A percentile compares a stretch with the other conserved stretches of the same genome.
phyloP scores from a whole-genome alignment of 2,113 vertebrate genomes.

The Pithys albifrons region DNA sequence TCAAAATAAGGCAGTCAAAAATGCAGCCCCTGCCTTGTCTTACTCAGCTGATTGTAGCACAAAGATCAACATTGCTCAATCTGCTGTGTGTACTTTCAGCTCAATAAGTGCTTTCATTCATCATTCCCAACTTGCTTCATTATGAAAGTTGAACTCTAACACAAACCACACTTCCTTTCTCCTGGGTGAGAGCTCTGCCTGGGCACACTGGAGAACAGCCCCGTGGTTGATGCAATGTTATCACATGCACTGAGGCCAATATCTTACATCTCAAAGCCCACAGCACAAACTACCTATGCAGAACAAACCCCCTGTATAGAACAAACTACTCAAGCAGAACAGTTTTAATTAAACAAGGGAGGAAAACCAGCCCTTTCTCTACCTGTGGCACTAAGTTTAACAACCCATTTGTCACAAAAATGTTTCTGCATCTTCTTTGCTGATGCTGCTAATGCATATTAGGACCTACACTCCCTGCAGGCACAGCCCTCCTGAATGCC shows the following conservation, averaged over 20 bases:
- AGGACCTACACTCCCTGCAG: not conserved
- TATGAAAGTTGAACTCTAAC: slow-evolving; percentile 54
- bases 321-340: not conserved
- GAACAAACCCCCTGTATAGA: not conserved
- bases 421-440: not conserved
- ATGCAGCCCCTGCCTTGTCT: slow-evolving; percentile 13
- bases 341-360: slow-evolving; percentile 11
- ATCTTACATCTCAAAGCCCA: slow-evolving; percentile 24
- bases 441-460: not conserved
- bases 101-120: slow-evolving; percentile 62
- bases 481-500: not conserved
- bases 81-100: slow-evolving; percentile 42
- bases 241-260: not conserved
- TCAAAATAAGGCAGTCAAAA: not conserved
- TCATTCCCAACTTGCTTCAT: slow-evolving; percentile 58
- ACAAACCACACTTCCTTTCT: slow-evolving; percentile 62
- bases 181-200: slow-evolving; percentile 29
- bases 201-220: slow-evolving; percentile 25
- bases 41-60: slow-evolving; percentile 50
- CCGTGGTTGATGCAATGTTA: not conserved
- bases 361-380: not conserved
- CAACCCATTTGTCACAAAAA: slow-evolving; percentile 18
- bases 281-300: not conserved
- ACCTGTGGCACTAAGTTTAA: not conserved
- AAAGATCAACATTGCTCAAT: slow-evolving; percentile 63